Evolutionary conservation across 2,113 vertebrate genomes (phyloP), one percentile per base, ranked within the genome.

Genomic region (Lophura nycthemera): DNA sequence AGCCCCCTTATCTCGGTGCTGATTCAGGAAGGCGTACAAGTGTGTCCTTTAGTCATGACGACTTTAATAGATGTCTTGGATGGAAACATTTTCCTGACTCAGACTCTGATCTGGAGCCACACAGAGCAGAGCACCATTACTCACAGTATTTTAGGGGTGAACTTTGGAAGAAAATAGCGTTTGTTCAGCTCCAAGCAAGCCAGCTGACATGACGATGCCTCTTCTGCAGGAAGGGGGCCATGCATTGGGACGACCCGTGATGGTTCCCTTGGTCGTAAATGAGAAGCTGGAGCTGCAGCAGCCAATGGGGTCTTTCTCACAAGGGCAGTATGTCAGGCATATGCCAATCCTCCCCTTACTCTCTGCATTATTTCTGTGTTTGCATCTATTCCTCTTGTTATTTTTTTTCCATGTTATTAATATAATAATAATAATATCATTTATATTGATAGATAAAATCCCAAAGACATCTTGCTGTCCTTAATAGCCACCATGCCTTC

Each of bases 1-100:
- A 84, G 42, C 5, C 32, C 54, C 54, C 30, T 87, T 92, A 89
- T 82, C 88, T 84, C 63, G 27, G 47, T 67, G 77, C 83, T 91
- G 86, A 85, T 56, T 91, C 88, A 94, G 79, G 77, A 22, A 36
- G 50, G 21, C 21, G 18, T 24, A 22, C 17, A 27, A 4, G 18
- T 70, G 5, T 11, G 18, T 59, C 13, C 74, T 63, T 27, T 4
- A 32, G 54, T 86, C 76, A 47, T 1, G 5, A 34, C 14, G 59
- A 27, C 73, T 86, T 54, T 34, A 56, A 63, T 32, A 66, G 92
- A 89, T 9, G 0, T 25, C 48, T 65, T 14, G 73, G 43, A 70
- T 66, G 38, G 84, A 27, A 77, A 43, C 5, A 1, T 67, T 81
- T 40, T 74, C 36, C 42, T 77, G 60, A 48, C 14, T 42, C 64